Evolutionary conservation across 2,797 vertebrate species (phyloP).

Genomic region (Poecile montanus): DNA sequence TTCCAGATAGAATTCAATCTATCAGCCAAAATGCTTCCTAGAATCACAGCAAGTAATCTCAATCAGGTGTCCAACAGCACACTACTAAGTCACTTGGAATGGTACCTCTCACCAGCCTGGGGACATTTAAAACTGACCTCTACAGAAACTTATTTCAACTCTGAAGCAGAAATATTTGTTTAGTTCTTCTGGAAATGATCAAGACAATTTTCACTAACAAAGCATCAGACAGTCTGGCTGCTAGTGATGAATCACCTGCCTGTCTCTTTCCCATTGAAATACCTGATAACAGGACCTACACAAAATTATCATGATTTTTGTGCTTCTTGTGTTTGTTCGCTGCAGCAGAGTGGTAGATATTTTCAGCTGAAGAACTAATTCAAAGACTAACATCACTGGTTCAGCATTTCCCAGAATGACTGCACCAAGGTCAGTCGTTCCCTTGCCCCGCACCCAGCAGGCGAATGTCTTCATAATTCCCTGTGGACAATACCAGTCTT

Average conservation of each 20-base stretch:
- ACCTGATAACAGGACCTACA: neutral
- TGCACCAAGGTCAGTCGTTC: neutral
- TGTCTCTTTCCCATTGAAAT: neutral
- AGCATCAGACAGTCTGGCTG: neutral
- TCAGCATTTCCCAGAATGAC: neutral
- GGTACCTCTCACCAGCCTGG: neutral
- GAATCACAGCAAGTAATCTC: neutral
- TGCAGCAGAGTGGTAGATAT: neutral
- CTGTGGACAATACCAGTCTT: neutral
- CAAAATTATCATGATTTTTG: neutral
- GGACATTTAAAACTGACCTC: neutral
- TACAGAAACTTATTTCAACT: neutral
- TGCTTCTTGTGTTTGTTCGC: neutral
- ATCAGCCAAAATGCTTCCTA: neutral
- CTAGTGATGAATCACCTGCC: neutral
- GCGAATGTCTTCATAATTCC: neutral
- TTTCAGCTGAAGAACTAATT: neutral
- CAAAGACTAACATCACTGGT: neutral
- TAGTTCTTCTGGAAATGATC: neutral
- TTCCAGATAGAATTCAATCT: neutral
- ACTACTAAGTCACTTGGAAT: neutral
- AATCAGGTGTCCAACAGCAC: neutral
- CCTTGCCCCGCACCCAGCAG: neutral
- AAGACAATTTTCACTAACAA: neutral
- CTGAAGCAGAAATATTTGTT: neutral